phyloP scores from a whole-genome alignment of 1,140 invertebrate species.

The Chlorops oryzae region DNA sequence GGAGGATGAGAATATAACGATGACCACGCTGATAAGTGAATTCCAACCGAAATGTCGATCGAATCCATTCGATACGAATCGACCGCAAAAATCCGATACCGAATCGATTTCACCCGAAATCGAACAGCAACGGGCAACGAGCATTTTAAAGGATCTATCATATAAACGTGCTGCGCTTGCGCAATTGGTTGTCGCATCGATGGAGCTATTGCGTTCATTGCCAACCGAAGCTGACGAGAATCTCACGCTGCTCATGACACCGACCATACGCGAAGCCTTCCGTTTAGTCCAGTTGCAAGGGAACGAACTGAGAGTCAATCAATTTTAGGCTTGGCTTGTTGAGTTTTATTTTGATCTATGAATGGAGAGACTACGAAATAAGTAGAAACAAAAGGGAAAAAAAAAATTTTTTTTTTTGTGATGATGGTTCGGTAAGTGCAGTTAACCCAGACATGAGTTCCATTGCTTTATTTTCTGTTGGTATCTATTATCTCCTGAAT shows the following conservation, averaged over 20 bases:
- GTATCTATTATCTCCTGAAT: no score
- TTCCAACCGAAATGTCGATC: conserved; percentile 52
- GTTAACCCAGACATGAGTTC: no score
- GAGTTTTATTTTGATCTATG: conserved; percentile 49
- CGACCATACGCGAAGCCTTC: conserved; percentile 45
- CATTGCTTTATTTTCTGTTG: no score
- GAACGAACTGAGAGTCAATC: conserved; percentile 45
- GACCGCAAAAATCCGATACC: conserved; percentile 50
- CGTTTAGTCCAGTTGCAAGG: conserved; percentile 46
- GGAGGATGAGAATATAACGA: conserved; percentile 46
- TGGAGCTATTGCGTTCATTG: conserved; percentile 41
- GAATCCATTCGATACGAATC: conserved; percentile 52
- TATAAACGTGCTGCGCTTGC: conserved; percentile 43
- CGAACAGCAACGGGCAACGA: conserved; percentile 66
- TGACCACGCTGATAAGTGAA: conserved; percentile 49
- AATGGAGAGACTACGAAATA: no score
- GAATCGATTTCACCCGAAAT: conserved; percentile 64
- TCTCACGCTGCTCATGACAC: conserved; percentile 42
- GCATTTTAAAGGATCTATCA: conserved; percentile 65
- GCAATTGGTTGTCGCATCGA: conserved; percentile 44
- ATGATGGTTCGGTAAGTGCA: neutral
- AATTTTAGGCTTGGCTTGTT: conserved; percentile 48
- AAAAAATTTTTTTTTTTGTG: neutral
- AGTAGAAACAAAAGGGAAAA: no score
- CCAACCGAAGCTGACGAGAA: conserved; percentile 43